Conservation (phyloP, 2,888 invertebrate genomes). For the Girardia tigrina region DNA sequence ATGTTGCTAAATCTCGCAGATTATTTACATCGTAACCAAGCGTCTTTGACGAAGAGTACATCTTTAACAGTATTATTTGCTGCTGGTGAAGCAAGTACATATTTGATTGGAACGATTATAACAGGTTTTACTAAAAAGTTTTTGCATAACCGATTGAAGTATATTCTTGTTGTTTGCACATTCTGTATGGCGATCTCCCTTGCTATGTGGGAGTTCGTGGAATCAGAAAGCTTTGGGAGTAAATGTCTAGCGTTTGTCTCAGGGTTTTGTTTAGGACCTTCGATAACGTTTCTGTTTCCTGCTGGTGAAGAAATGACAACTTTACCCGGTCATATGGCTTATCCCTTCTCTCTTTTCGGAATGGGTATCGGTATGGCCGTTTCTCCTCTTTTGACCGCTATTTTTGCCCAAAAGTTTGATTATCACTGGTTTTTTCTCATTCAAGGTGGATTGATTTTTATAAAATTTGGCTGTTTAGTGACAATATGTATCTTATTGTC, state of each 20-base stretch:
- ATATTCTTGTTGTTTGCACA: constrained; percentile 6
- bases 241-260: constrained; percentile 13
- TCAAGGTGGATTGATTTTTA: constrained; percentile 16
- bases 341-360: constrained; percentile 29
- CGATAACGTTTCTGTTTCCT: constrained; percentile 32
- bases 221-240: background rate
- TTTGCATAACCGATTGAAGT: constrained; percentile 24
- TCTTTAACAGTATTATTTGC: constrained; percentile 25
- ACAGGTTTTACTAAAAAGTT: constrained; percentile 26
- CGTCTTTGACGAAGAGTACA: background rate
- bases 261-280: constrained; percentile 29
- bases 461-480: constrained; percentile 21
- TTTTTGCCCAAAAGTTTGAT: constrained; percentile 24
- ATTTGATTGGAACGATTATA: constrained; percentile 27
- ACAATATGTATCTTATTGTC: background rate
- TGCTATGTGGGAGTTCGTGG: background rate
- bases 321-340: constrained; percentile 32
- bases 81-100: constrained; percentile 31
- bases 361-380: constrained; percentile 33
- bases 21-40: constrained; percentile 15
- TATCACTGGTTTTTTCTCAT: constrained; percentile 28
- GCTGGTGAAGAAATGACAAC: constrained; percentile 32
- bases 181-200: constrained; percentile 25
- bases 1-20: constrained; percentile 32
- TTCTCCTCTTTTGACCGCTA: constrained; percentile 17